Percentiles rank a stretch among this genome's conserved stretches.
Conservation (phyloP, 2,113 vertebrate genomes). For the Nipponia nippon region DNA sequence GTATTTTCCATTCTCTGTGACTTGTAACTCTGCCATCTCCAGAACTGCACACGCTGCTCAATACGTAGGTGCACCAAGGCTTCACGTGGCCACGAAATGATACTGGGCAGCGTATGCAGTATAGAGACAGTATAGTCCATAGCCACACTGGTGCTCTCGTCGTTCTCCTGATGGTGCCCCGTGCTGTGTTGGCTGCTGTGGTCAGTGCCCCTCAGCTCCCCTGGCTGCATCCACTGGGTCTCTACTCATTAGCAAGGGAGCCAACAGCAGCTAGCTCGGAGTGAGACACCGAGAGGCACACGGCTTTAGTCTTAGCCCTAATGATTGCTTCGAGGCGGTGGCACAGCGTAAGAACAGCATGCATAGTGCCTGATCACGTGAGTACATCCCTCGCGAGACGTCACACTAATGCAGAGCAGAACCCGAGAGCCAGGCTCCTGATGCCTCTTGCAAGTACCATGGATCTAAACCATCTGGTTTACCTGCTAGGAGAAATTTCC, state of each 20-base stretch:
- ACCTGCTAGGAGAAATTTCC: background rate
- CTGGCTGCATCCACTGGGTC: background rate
- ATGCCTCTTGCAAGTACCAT: background rate
- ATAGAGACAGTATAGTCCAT: too few relatives aligned
- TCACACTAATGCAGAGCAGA: fast-evolving
- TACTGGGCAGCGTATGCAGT: fast-evolving
- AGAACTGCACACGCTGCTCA: background rate
- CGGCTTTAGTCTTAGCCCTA: too few relatives aligned
- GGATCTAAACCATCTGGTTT: background rate
- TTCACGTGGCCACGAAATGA: background rate
- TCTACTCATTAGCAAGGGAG: background rate
- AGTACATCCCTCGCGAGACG: background rate
- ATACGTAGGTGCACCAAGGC: background rate
- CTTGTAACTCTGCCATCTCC: fast-evolving
- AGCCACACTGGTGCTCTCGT: fast-evolving
- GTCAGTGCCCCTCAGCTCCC: fast-evolving
- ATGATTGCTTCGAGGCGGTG: background rate
- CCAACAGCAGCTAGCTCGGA: background rate
- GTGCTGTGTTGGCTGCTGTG: background rate
- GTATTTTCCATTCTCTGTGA: background rate
- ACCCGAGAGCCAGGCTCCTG: background rate
- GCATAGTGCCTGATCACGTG: too few relatives aligned
- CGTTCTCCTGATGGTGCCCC: background rate
- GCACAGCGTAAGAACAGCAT: too few relatives aligned
- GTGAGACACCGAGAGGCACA: background rate